Evolutionary conservation across 2,888 invertebrate species (phyloP), one percentile per base, ranked within the genome.

Genomic region (Carpatolechia fugitivella): DNA sequence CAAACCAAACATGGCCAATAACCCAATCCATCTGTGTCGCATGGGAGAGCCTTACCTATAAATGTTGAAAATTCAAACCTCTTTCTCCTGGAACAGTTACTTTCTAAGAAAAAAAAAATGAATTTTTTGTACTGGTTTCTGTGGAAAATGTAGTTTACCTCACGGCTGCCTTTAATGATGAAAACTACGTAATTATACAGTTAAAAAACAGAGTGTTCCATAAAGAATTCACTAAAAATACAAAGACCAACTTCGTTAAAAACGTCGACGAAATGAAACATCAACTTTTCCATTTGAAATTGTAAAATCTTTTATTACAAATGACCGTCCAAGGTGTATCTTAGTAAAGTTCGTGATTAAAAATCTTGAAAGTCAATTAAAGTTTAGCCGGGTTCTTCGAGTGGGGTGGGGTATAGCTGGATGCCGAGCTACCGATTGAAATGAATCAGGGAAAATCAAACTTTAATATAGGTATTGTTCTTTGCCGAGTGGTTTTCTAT

Each of bases 291-390:
- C 66, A 61, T 64, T 63, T 61, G 56, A 64, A 74, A 78, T 71
- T 74, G 71, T 75, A 70, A 78, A 78, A 82, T 76, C 65, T 72
- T 73, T 70, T 61, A 66, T 69, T 67, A 62, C 64, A 66, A 66
- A 61, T 66, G 68, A 64, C 55, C 52, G 61, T 51, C 44, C 29
- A 40, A 67, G 63, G 68, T 75, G 72, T 76, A 78, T 80, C 77
- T 77, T 76, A 72, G 72, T 69, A 59, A 63, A 82, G 80, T 82
- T 81, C 73, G 75, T 85, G 85, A 87, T 87, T 86, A 85, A 87
- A 87, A 87, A 87, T 85, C 79, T 80, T 74, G 77, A 80, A 86
- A 86, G 85, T 82, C 86, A 85, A 87, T 87, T 86, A 80, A 87
- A 86, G 73, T 85, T 84, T 64, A 41, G 1, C 65, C 55, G 69